Base-by-base conservation (phyloP, 2,797 vertebrate species). In the Lutjanus argentimaculatus region DNA sequence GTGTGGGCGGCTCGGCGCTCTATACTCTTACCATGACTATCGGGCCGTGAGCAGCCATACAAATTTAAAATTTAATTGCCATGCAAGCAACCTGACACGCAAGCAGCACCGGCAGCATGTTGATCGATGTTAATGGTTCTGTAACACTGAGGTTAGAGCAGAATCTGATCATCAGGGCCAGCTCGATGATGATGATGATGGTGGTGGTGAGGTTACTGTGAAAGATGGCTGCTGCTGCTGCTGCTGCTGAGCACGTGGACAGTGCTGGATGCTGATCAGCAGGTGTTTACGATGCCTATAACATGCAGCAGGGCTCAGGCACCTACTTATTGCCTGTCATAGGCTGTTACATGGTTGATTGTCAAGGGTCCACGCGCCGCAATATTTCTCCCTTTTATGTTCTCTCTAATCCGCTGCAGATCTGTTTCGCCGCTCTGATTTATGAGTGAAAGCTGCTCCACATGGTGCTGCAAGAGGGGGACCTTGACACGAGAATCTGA, bases 401-500 rank as follows among this genome's bases (percentile, higher is more conserved):
- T 74, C 69, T 68, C 79, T 78, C 63, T 90, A 91, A 93, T 86
- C 83, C 49, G 22, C 77, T 17, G 67, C 80, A 83, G 82, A 87
- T 86, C 58, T 65, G 77, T 65, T 63, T 75, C 82, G 77, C 25
- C 5, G 70, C 55, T 72, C 71, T 89, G 92, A 93, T 94, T 93
- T 90, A 93, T 82, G 85, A 91, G 82, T 72, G 85, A 92, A 69
- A 84, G 76, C 85, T 59, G 74, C 80, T 89, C 82, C 86, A 79
- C 4, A 11, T 17, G 68, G 80, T 77, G 82, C 80, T 68, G 79
- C 82, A 62, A 68, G 61, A 85, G 75, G 46, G 62, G 77, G 91
- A 91, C 92, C 90, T 93, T 94, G 94, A 93, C 85, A 88, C 72
- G 68, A 83, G 88, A 90, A 81, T 91, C 89, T 79, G 83, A 90